Base-by-base conservation (phyloP, 2,888 invertebrate species). In the Pammene aurita region DNA sequence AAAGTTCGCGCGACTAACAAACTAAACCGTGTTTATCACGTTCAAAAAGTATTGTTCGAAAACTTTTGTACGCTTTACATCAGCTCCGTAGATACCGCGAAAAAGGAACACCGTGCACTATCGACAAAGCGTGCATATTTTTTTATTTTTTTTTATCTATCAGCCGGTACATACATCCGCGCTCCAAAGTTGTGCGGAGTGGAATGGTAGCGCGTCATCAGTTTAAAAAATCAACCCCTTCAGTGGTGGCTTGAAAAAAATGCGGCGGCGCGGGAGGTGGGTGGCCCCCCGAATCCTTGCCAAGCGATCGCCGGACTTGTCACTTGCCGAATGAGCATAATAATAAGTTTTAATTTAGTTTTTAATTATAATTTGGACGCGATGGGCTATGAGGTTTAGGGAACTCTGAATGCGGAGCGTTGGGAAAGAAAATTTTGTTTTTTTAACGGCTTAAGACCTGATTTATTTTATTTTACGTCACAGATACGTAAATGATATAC, bases 211-310 rank as follows among this genome's bases (percentile, higher is more conserved):
- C 93, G 92, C 93, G 93, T 93, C 93, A 93, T 93, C 93, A 92
- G 92, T 93, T 93, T 93, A 93, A 93, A 93, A 93, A 93, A 93
- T 93, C 93, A 93, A 93, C 92, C 92, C 93, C 92, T 90, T 93
- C 80, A 84, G 86, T 87, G 91, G 89, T 86, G 89, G 89, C 83
- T 84, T 88, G 86, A 90, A 92, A 92, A 26, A 92, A 91, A 88
- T 84, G 82, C 87, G 85, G 86, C 87, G 85, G 86, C 77, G 72
- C 58, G 77, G 86, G 84, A 75, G 87, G 87, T 83, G 90, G 90
- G 88, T 81, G 89, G 85, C 79, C 84, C 86, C 86, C 88, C 90
- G 89, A 91, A 90, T 90, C 90, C 92, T 90, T 89, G 90, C 90
- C 90, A 88, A 90, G 89, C 90, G 89, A 90, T 90, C 90, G 87